Base-by-base conservation (phyloP, 2,797 vertebrate species). In the Cetoscarus ocellatus region DNA sequence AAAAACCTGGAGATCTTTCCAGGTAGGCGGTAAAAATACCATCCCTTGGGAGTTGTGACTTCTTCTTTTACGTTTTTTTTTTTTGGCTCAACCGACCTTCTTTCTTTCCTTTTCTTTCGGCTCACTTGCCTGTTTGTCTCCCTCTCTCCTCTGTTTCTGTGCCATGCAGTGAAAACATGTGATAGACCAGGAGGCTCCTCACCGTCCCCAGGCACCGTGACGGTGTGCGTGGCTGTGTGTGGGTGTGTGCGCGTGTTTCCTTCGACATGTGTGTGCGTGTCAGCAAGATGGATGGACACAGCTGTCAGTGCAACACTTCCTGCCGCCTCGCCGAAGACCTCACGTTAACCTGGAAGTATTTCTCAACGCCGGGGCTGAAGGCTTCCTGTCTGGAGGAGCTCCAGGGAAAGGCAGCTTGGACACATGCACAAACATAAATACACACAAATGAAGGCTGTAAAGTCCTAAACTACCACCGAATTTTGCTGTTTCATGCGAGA, bases 341-440 rank as follows among this genome's bases (percentile, higher is more conserved):
- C 7, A 44, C 3, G 7, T 40, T 80, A 73, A 92, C 88, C 90
- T 84, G 89, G 89, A 92, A 90, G 88, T 85, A 75, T 84, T 92
- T 87, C 88, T 89, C 88, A 90, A 84, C 90, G 77, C 83, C 55
- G 0, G 0, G 15, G 77, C 74, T 45, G 6, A 73, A 84, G 79
- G 78, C 79, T 87, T 90, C 86, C 91, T 82, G 86, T 82, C 64
- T 87, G 87, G 82, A 70, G 60, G 14, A 0, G 4, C n/a, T 77
- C 83, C 86, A 83, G 74, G 40, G 61, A 63, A 80, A 72, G 78
- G 65, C 81, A 72, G 79, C 72, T 66, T 67, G 80, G 8, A 52
- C 10, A 40, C 70, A 47, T 51, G 27, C 27, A 27, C 27, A 27
- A 27, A 27, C 27, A 27, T 2, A 4, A 27, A 27, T 39, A 7